These are phyloP conservation scores for Papilio machaon DNA, from an alignment of 1,140 invertebrate genomes.

Conservation along the genomic window DNA sequence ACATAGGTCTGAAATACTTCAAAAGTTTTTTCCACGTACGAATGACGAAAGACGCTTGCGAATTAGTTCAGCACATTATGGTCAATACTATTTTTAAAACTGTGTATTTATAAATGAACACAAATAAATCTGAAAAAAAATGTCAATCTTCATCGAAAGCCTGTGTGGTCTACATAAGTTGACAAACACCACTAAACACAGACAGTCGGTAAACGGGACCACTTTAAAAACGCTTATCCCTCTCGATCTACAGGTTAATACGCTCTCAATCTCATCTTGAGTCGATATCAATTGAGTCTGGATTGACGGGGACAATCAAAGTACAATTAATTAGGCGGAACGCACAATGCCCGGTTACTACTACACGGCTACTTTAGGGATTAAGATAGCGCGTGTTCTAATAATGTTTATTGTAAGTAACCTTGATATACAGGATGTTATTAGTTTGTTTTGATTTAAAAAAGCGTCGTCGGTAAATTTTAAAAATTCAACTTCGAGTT, in stretches of 20 bases:
- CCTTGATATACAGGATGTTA: constrained; percentile 1
- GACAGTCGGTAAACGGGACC: constrained; percentile 4
- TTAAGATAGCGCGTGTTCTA: constrained; percentile 40
- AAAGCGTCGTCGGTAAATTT: neutral
- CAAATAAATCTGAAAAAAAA: neutral
- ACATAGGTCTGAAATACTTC: too few relatives aligned
- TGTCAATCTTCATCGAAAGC: neutral
- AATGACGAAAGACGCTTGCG: too few relatives aligned
- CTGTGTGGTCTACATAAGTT: constrained; percentile 25
- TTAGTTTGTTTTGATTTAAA: neutral
- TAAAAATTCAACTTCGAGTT: too few relatives aligned
- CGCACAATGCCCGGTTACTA: constrained; percentile 35
- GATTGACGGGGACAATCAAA: constrained; percentile 50
- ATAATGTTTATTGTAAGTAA: constrained; percentile 21
- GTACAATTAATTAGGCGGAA: constrained; percentile 54
- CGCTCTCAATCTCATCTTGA: constrained; percentile 47
- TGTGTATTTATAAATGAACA: neutral
- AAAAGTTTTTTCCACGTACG: too few relatives aligned
- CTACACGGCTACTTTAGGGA: constrained; percentile 36
- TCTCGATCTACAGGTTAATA: constrained; percentile 44
- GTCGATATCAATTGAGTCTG: constrained; percentile 33
- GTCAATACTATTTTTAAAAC: too few relatives aligned
- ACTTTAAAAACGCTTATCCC: constrained; percentile 8
- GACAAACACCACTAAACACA: constrained; percentile 21
- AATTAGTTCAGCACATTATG: too few relatives aligned